phyloP scores from a whole-genome alignment of 2,888 invertebrate species.

The Dermolepida albohirtum region DNA sequence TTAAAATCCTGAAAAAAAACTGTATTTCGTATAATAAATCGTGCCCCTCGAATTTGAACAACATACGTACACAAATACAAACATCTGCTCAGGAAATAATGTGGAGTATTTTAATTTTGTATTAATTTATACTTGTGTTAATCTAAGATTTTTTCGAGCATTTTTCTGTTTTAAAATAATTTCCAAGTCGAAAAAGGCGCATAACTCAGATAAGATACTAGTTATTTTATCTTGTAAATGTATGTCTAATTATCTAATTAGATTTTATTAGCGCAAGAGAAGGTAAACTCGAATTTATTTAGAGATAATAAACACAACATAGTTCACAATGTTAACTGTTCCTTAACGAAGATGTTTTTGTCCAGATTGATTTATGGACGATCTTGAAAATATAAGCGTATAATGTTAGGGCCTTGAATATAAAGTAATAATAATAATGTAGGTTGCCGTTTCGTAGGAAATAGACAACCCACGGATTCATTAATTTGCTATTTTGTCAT shows the following conservation, averaged over 20 bases:
- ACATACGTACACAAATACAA: conserved; percentile 5
- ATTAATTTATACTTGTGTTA: conserved; percentile 27
- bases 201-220: too few relatives aligned
- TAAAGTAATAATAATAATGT: conserved; percentile 32
- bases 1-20: conserved; percentile 14
- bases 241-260: too few relatives aligned
- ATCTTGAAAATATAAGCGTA: conserved; percentile 31
- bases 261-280: too few relatives aligned
- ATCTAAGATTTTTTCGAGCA: neutral
- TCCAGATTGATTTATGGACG: conserved; percentile 15
- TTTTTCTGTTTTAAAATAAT: neutral
- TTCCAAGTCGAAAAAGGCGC: too few relatives aligned
- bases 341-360: conserved; percentile 3
- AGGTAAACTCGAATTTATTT: too few relatives aligned
- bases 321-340: neutral
- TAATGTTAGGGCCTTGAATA: conserved; percentile 25
- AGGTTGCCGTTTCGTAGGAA: conserved; percentile 35
- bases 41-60: neutral
- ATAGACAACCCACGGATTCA: conserved; percentile 30
- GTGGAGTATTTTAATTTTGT: conserved; percentile 29
- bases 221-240: too few relatives aligned
- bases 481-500: conserved; percentile 36
- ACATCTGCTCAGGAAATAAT: conserved; percentile 9
- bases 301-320: too few relatives aligned
- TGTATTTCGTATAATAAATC: conserved; percentile 24